Conservation (phyloP, 2,888 invertebrate genomes). For the Drosophila melanosoma region DNA sequence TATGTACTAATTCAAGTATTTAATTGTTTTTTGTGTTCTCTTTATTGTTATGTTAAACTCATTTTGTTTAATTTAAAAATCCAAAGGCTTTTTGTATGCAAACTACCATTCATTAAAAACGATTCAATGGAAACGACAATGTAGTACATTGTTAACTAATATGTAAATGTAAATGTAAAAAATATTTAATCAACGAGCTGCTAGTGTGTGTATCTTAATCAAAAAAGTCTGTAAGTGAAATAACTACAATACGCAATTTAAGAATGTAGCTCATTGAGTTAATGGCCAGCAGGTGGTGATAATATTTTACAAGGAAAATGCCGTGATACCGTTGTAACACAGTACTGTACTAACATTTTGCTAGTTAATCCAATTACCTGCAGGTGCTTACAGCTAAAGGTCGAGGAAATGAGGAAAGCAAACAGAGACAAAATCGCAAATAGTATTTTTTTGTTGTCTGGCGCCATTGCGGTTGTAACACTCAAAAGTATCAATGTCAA, state of each 20-base stretch:
- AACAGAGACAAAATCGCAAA: conserved; percentile 30
- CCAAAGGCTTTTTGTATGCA: conserved; percentile 82
- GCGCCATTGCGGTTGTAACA: conserved; percentile 60
- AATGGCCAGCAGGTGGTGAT: conserved; percentile 70
- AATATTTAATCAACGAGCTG: conserved; percentile 47
- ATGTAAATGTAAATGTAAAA: conserved; percentile 33
- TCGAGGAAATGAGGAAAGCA: conserved; percentile 54
- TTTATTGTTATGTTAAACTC: conserved; percentile 38
- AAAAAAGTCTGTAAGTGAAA: conserved; percentile 77
- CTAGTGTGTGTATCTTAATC: conserved; percentile 83
- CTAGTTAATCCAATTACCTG: conserved; percentile 70
- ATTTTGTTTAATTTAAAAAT: conserved; percentile 51
- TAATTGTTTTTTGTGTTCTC: conserved; percentile 29
- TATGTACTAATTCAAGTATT: conserved; percentile 30
- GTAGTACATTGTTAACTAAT: conserved; percentile 45
- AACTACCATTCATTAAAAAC: conserved; percentile 72
- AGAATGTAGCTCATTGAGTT: conserved; percentile 67
- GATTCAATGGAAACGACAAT: conserved; percentile 56
- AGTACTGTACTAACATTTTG: conserved; percentile 45
- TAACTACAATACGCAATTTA: conserved; percentile 42
- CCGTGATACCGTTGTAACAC: conserved; percentile 36
- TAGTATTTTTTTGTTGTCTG: conserved; percentile 38
- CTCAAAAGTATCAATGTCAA: conserved; percentile 72
- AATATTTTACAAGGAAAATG: conserved; percentile 42
- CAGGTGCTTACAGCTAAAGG: conserved; percentile 54